Base-by-base conservation (phyloP, 2,113 vertebrate genomes). In the Corvus hawaiiensis region DNA sequence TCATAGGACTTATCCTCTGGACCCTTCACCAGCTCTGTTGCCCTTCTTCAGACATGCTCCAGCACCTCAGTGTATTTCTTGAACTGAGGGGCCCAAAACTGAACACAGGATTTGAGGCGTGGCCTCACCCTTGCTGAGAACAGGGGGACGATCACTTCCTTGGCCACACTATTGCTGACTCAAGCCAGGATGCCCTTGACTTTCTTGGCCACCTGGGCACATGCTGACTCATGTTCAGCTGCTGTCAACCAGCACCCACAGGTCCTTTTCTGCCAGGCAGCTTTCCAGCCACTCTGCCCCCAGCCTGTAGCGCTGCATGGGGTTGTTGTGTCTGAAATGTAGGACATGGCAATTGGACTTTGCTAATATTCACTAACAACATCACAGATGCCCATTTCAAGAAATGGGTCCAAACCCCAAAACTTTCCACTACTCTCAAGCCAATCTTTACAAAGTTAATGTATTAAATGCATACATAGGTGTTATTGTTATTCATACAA, bases 21-120 rank as follows among this genome's bases (percentile, higher is more conserved):
- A 55, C 9, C 6, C 16, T 56, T 63, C n/a, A 26, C 16, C 22
- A 54, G 4, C 10, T 54, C n/a, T 0, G 0, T 7, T 62, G 48
- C 3, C n/a, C 32, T 64, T 32, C 49, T 43, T 32, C 22, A 35
- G 49, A 56, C 26, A 14, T 0, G 0, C 56, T 72, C 56, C 22
- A 16, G 20, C 10, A 5, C 12, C 22, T 69, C 63, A 61, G 3
- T 35, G 13, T 26, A 16, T 20, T 69, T 39, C 23, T 55, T 64
- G 49, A 18, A 56, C 16, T 48, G 13, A 35, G 41, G 11, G 16
- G 10, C 18, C 16, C 49, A 87, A 16, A 87, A 56, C 20, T 41
- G 24, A 23, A 10, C 10, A 16, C 11, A 35, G 24, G 11, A 63
- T 48, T 49, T n/a, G 30, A 56, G 26, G 21, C 64, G n/a, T 41